These are phyloP conservation scores for Neomorphus geoffroyi DNA, from an alignment of 2,797 vertebrate genomes.

Conservation along the genomic window DNA sequence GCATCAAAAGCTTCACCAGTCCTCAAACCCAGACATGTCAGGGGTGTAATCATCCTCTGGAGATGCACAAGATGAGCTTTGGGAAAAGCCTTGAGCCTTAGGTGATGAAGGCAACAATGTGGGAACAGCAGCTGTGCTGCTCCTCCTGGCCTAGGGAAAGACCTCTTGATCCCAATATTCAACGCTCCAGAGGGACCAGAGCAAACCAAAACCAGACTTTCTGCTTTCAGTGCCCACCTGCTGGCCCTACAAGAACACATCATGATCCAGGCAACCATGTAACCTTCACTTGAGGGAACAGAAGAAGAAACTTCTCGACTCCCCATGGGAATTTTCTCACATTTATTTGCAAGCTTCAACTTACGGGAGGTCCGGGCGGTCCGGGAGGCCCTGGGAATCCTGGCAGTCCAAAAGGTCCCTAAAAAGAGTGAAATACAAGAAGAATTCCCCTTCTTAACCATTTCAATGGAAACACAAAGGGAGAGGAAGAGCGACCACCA, in stretches of 20 bases:
- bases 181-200: background rate
- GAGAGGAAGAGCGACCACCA: background rate
- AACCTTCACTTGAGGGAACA: background rate
- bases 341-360: conserved; percentile 50
- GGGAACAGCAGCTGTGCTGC: background rate
- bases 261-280: background rate
- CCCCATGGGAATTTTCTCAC: background rate
- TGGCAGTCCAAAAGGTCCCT: conserved; percentile 89
- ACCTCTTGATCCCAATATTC: too few species aligned
- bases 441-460: background rate
- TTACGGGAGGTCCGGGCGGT: conserved; percentile 90
- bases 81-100: background rate
- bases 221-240: background rate
- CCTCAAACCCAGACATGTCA: background rate
- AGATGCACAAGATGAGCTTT: background rate
- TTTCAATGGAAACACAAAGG: background rate
- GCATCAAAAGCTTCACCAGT: accelerated
- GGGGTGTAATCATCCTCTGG: background rate
- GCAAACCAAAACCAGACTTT: background rate
- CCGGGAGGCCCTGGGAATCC: conserved; percentile 90
- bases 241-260: background rate
- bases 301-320: background rate
- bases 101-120: background rate
- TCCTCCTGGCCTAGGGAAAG: background rate
- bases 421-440: background rate